Conservation (phyloP, 1,140 invertebrate genomes). For the Rhagoletis pomonella region DNA sequence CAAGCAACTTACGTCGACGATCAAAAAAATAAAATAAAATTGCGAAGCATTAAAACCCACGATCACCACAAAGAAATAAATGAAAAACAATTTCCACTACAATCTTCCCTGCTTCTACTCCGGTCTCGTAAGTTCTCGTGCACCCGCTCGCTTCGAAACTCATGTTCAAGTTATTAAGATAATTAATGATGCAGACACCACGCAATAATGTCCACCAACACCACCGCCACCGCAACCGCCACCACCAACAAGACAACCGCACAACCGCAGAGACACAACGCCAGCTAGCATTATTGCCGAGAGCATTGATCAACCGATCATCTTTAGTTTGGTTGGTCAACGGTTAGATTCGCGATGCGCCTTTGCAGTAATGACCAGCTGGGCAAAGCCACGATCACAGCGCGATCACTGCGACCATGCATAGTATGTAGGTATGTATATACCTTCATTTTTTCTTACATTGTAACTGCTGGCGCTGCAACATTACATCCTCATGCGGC, state of each 20-base stretch:
- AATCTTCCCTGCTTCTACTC: background rate
- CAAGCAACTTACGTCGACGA: background rate
- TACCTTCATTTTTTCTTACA: background rate
- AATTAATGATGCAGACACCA: conserved; percentile 74
- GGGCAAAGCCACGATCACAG: background rate
- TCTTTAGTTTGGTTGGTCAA: conserved; percentile 27
- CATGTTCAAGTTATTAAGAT: conserved; percentile 73
- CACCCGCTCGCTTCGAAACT: conserved; percentile 55
- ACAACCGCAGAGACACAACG: background rate
- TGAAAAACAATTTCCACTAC: background rate
- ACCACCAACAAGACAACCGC: background rate
- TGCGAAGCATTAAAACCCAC: background rate
- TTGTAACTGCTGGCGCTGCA: background rate
- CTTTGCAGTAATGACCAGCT: conserved; percentile 30
- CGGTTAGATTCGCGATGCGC: conserved; percentile 11
- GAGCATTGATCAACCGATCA: conserved; percentile 51
- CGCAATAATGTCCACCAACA: conserved; percentile 71
- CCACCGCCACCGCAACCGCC: conserved; percentile 47
- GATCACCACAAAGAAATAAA: background rate
- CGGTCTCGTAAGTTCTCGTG: background rate
- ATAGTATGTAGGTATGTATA: background rate
- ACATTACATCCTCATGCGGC: background rate
- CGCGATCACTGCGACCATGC: conserved; percentile 2
- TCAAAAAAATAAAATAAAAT: no score
- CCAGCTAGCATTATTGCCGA: conserved; percentile 8